A percentile compares a stretch with the other conserved stretches of the same genome.
Evolutionary conservation across 2,888 invertebrate species (phyloP).

Genomic region (Mythimna loreyi): DNA sequence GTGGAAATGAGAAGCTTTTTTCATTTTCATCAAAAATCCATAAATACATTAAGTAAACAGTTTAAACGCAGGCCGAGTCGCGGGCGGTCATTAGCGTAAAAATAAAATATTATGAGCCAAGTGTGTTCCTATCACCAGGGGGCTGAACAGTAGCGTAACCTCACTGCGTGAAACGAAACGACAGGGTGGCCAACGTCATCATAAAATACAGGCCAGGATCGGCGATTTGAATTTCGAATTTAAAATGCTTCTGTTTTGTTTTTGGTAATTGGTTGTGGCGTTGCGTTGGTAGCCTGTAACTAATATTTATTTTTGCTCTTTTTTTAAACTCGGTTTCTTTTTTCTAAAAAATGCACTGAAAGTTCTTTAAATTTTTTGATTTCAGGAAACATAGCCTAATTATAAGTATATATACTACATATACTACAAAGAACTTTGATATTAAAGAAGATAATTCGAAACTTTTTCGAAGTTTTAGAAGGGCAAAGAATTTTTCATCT

Average conservation of each 20-base stretch:
- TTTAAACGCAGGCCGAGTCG: slow-evolving; percentile 55
- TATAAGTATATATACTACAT: not conserved
- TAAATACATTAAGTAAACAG: slow-evolving; percentile 55
- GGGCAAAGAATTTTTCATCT: too few species aligned
- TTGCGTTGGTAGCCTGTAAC: too few species aligned
- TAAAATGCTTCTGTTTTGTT: slow-evolving; percentile 31
- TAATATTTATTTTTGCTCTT: too few species aligned
- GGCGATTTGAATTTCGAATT: slow-evolving; percentile 40
- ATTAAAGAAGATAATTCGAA: too few species aligned
- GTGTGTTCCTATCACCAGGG: slow-evolving; percentile 82
- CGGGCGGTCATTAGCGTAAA: slow-evolving; percentile 70
- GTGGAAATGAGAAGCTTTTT: too few species aligned
- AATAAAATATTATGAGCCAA: slow-evolving; percentile 74
- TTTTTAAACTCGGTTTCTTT: too few species aligned
- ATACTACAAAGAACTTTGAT: not conserved
- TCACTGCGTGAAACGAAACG: slow-evolving; percentile 82
- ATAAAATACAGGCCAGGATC: slow-evolving; percentile 57
- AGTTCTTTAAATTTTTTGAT: not conserved
- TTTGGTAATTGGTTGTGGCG: slow-evolving; percentile 1
- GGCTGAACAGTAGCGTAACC: slow-evolving; percentile 86
- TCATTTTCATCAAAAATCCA: slow-evolving; percentile 51
- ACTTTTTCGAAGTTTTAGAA: not conserved
- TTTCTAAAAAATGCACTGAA: not conserved
- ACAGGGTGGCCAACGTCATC: slow-evolving; percentile 75
- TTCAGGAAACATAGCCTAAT: not conserved